A percentile compares a stretch with the other conserved stretches of the same genome.
phyloP scores from a whole-genome alignment of 2,113 vertebrate species.

The Gadus macrocephalus region DNA sequence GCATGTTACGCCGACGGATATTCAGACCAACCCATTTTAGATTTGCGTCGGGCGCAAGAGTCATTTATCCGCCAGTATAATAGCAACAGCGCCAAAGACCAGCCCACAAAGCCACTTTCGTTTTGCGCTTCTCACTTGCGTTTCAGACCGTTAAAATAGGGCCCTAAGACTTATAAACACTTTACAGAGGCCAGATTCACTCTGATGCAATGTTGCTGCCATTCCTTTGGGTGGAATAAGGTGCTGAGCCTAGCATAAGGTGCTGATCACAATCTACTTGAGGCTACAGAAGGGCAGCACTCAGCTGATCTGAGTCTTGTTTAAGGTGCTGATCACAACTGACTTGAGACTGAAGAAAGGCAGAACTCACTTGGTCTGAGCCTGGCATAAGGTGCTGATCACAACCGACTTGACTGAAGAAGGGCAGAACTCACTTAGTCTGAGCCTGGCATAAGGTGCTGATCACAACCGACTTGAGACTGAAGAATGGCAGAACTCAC shows the following conservation, averaged over 20 bases:
- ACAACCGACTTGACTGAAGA: slow-evolving; percentile 82
- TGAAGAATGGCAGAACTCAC: slow-evolving; percentile 60
- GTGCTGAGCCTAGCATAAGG: slow-evolving; percentile 89
- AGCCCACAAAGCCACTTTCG: too few species aligned
- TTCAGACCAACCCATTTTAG: too few species aligned
- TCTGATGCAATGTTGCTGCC: too few species aligned
- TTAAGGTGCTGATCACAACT: slow-evolving; percentile 65
- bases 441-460: slow-evolving; percentile 89
- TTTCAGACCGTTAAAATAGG: too few species aligned
- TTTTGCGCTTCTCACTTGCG: too few species aligned
- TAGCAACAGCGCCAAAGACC: too few species aligned
- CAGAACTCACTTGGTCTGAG: slow-evolving; percentile 85
- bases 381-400: slow-evolving; percentile 87
- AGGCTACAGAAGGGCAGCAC: not conserved
- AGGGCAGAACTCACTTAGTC: slow-evolving; percentile 76
- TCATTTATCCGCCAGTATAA: too few species aligned
- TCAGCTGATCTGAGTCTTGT: slow-evolving; percentile 91
- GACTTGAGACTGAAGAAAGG: not conserved
- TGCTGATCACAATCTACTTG: slow-evolving; percentile 37
- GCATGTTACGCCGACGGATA: too few species aligned
- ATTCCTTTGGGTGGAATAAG: not conserved
- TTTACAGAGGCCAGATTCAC: too few species aligned
- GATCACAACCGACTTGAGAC: slow-evolving; percentile 88
- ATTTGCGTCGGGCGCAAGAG: too few species aligned
- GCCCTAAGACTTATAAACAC: too few species aligned